phyloP scores from a whole-genome alignment of 2,113 vertebrate species.

The Catharus bicknelli region DNA sequence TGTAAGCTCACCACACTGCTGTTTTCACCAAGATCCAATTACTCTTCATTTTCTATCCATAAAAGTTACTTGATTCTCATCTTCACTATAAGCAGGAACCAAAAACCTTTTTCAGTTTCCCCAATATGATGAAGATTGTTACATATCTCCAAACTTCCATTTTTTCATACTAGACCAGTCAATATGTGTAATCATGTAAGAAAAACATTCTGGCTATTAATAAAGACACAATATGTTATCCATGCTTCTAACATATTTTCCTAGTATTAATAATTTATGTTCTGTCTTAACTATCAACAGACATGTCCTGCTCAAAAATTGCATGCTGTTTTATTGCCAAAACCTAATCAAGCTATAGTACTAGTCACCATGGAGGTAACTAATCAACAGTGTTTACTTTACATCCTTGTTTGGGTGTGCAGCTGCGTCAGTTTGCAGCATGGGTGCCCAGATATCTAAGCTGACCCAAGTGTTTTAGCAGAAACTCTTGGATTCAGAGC shows the following conservation, averaged over 20 bases:
- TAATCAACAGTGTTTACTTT: background rate
- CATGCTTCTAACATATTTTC: background rate
- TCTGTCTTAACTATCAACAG: background rate
- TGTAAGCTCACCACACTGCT: constrained; percentile 48
- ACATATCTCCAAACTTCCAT: background rate
- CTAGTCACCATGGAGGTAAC: background rate
- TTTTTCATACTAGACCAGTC: constrained; percentile 24
- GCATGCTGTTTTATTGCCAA: background rate
- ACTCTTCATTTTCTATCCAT: constrained; percentile 53
- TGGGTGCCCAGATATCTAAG: background rate
- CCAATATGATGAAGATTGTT: constrained; percentile 38
- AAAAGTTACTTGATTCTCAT: constrained; percentile 64
- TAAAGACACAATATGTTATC: background rate
- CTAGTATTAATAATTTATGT: background rate
- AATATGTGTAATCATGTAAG: constrained; percentile 5
- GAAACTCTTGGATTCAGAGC: background rate
- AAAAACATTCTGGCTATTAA: constrained; percentile 23
- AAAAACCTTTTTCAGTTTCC: constrained; percentile 60
- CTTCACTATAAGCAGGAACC: constrained; percentile 57
- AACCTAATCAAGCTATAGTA: background rate
- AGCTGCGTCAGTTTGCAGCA: background rate
- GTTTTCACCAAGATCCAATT: constrained; percentile 46
- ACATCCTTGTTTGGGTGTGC: background rate
- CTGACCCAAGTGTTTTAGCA: background rate
- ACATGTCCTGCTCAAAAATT: background rate